Conservation (phyloP, 2,797 vertebrate species). For the Diplodus sargus region DNA sequence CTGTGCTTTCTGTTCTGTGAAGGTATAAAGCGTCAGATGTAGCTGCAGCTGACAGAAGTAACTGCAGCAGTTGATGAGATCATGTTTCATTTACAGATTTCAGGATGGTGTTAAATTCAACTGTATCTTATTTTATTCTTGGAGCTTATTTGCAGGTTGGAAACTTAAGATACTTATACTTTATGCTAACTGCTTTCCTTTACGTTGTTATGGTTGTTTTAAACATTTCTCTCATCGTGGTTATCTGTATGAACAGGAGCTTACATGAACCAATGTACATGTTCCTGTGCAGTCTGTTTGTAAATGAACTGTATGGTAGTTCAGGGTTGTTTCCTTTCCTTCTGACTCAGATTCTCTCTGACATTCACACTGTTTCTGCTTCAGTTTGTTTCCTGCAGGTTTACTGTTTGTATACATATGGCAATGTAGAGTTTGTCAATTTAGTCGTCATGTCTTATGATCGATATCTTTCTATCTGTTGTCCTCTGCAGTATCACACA, state of each 20-base stretch:
- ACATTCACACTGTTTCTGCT: slow-evolving; percentile 50
- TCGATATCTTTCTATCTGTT: slow-evolving; percentile 64
- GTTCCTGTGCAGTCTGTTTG: slow-evolving; percentile 26
- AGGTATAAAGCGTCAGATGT: too few species aligned
- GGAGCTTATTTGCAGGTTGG: slow-evolving; percentile 22
- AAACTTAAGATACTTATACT: slow-evolving; percentile 40
- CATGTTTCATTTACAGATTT: too few species aligned
- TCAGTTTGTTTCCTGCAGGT: slow-evolving; percentile 65
- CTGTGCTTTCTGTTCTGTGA: too few species aligned
- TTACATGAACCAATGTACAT: slow-evolving; percentile 77
- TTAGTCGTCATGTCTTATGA: slow-evolving; percentile 74
- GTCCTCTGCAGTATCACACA: slow-evolving; percentile 54
- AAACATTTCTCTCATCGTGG: slow-evolving; percentile 39
- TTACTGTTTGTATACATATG: slow-evolving; percentile 54
- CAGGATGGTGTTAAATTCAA: slow-evolving; percentile 8
- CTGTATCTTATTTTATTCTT: slow-evolving; percentile 37
- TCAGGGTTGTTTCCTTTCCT: slow-evolving; percentile 9
- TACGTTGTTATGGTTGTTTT: slow-evolving; percentile 6
- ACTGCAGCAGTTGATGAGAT: too few species aligned
- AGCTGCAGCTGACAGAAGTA: too few species aligned
- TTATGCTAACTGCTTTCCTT: background rate
- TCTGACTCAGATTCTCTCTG: slow-evolving; percentile 44
- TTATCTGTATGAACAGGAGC: slow-evolving; percentile 58
- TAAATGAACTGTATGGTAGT: slow-evolving; percentile 71
- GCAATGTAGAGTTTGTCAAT: slow-evolving; percentile 46